Evolutionary conservation across 1,140 invertebrate species (phyloP).

Genomic region (Samia ricini): DNA sequence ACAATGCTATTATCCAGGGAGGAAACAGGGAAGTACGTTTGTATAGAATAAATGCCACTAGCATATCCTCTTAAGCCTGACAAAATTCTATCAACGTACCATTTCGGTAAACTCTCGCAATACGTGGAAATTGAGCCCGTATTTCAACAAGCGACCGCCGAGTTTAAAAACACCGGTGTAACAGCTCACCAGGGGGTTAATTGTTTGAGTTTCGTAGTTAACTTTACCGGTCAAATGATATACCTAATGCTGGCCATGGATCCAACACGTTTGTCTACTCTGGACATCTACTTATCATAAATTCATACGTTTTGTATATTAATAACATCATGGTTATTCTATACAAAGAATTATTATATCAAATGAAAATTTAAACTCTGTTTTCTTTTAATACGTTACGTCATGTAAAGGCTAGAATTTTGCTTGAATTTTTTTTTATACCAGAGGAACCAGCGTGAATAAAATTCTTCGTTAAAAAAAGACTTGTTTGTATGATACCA

Average conservation of each 20-base stretch:
- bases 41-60: too few species aligned
- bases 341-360: too few species aligned
- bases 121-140: conserved; percentile 26
- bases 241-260: conserved; percentile 34
- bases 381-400: too few species aligned
- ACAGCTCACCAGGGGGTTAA: conserved; percentile 42
- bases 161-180: conserved; percentile 28
- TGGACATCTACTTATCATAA: conserved; percentile 24
- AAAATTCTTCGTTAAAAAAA: too few species aligned
- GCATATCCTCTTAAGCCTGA: too few species aligned
- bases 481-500: too few species aligned
- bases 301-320: neutral
- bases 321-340: conserved; percentile 26
- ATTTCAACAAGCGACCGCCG: conserved; percentile 19
- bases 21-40: too few species aligned
- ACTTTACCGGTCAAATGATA: conserved; percentile 47
- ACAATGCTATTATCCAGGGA: too few species aligned
- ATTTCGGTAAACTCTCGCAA: conserved; percentile 18
- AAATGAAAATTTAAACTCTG: too few species aligned
- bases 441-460: too few species aligned
- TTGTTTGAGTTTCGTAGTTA: conserved; percentile 53
- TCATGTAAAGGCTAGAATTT: too few species aligned
- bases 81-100: conserved; percentile 21
- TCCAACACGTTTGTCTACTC: conserved; percentile 17
- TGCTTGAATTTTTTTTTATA: too few species aligned